Evolutionary conservation across 2,113 vertebrate genomes (phyloP), one percentile per base, ranked within the genome.

Genomic region (Elanoides forficatus): DNA sequence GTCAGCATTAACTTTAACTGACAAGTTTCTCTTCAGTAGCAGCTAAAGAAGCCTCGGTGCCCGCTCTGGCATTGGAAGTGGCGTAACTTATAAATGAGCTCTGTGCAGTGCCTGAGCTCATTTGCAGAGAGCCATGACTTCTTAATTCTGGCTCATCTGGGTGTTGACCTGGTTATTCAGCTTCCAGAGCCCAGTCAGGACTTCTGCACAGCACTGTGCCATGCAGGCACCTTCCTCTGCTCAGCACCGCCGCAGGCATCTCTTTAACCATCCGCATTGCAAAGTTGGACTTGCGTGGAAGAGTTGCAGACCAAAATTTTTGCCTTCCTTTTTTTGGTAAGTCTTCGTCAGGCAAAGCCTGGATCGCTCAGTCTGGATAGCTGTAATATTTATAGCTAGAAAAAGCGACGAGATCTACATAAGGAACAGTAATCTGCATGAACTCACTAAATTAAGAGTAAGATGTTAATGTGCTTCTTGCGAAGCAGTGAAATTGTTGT

Each of bases 1-100:
- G 47, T 81, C 90, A 79, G 52, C 74, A 84, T 79, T 68, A 90
- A 34, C 74, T 93, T 85, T 65, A 93, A 68, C 43, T 74, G 68
- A 53, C 55, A 78, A 67, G 26, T 65, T 96, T 68, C 36, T 82
- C 74, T 87, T 32, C 87, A 82, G 81, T 43, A 81, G 30, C 45
- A 67, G 63, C 70, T 89, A 20, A 40, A 45, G 85, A 42, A 82
- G 70, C 52, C 66, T 82, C 1, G 0, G 62, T 67, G 56, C 56
- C 76, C 0, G 0, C 58, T 70, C 63, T 62, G 53, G 48, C 40
- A 50, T 21, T n/a, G 53, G 56, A 50, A 45, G 27, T 2, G 3
- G 14, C 16, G 3, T 32, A 50, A 75, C 4, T 52, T 11, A 40
- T 2, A 82, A 52, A 81, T 29, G 45, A 74, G 34, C 21, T 36